phyloP scores from a whole-genome alignment of 64 coral and sea anemone genomes.

The Platygyra sinensis region DNA sequence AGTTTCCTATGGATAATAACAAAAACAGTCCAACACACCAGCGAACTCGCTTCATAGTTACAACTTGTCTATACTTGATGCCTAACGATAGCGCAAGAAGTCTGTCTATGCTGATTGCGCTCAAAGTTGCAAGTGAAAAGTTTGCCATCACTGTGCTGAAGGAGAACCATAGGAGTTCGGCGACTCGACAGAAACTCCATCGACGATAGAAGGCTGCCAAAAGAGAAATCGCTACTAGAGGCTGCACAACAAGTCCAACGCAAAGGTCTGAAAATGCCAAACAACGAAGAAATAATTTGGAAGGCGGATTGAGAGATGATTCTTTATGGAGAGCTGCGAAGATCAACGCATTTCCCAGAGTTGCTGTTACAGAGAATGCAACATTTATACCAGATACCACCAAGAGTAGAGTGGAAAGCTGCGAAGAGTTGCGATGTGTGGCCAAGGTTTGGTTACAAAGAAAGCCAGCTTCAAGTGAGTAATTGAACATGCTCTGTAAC shows the following conservation, averaged over 20 bases:
- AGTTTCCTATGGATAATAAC: too few species aligned
- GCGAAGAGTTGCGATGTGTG: not conserved
- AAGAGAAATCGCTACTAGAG: not conserved
- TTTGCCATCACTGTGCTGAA: not conserved
- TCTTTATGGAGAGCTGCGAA: not conserved
- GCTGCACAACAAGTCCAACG: not conserved
- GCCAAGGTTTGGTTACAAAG: slow-evolving; percentile 13
- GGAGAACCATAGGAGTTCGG: not conserved
- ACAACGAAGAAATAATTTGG: slow-evolving; percentile 4
- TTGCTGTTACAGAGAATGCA: not conserved
- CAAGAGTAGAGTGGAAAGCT: not conserved
- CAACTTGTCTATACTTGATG: too few species aligned
- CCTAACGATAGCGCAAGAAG: not conserved
- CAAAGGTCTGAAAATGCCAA: not conserved
- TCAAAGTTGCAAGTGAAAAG: not conserved
- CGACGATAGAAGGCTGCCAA: not conserved
- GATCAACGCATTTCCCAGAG: not conserved
- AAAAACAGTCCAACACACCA: too few species aligned
- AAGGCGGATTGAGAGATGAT: not conserved
- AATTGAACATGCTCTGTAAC: not conserved
- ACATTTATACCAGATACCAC: not conserved
- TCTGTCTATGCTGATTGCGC: not conserved
- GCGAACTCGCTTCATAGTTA: too few species aligned
- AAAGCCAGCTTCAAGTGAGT: slow-evolving; percentile 19
- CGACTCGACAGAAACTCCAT: not conserved